Base-by-base conservation (phyloP, 2,113 vertebrate species). In the Sylvia atricapilla region DNA sequence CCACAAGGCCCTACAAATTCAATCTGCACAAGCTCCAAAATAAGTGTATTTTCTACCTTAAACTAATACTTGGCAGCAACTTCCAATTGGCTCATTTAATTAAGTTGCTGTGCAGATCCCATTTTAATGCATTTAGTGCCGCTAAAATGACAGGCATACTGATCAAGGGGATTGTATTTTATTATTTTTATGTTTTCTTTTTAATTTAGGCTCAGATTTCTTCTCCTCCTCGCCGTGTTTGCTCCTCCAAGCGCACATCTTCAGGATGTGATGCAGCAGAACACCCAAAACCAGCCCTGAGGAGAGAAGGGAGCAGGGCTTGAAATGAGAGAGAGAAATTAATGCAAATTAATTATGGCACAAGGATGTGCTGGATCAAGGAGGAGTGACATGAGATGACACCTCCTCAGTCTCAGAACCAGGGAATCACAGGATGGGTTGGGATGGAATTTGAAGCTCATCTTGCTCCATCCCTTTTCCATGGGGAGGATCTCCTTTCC, bases 21-120 rank as follows among this genome's bases (percentile, higher is more conserved):
- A 94, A 80, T 97, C 97, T 96, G 97, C 93, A 94, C 97, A 97
- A 95, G 79, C 91, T 96, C 87, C 89, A 95, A 95, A 95, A 95
- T 90, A 94, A 96, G 93, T 90, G 84, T 75, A 46, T 79, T 97
- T 97, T 88, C 93, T 94, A 96, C 96, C 94, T 97, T 96, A 90
- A 96, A 96, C 85, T 96, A 94, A 92, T 92, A 90, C 95, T 93
- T 72, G 56, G 95, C 93, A 96, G 87, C 78, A 90, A 93, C 93
- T 96, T 96, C 73, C 96, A 91, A 35, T 87, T 90, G 97, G 87
- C 78, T 96, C 95, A 94, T 94, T 69, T 87, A 94, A 91, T 96
- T 95, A 95, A 97, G 81, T 87, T 84, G 75, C 79, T 74, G 87
- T 91, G 94, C 74, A 79, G 85, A 90, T 93, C 91, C 55, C 63